Conservation (phyloP, 2,113 vertebrate genomes). For the Trogon surrucura region DNA sequence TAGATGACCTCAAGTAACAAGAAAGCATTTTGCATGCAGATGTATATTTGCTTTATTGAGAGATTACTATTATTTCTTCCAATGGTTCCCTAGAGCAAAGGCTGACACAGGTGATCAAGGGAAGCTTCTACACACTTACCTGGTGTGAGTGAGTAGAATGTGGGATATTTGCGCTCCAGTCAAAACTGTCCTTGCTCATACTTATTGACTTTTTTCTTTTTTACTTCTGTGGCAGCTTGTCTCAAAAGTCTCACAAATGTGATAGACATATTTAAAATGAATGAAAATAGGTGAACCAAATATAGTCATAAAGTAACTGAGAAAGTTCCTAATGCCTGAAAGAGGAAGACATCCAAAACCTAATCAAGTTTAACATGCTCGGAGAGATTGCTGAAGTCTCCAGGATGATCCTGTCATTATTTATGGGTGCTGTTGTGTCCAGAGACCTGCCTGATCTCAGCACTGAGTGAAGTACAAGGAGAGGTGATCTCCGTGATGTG, state of each 20-base stretch:
- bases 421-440: background rate
- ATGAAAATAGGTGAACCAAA: background rate
- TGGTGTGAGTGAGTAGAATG: background rate
- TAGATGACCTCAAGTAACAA: background rate
- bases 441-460: background rate
- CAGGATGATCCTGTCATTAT: background rate
- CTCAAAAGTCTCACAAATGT: background rate
- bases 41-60: background rate
- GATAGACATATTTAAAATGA: background rate
- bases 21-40: background rate
- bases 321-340: background rate
- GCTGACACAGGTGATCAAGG: background rate
- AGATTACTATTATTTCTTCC: background rate
- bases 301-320: background rate
- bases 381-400: background rate
- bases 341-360: background rate
- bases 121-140: background rate
- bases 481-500: background rate
- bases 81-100: background rate
- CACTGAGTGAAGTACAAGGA: background rate
- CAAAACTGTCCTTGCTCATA: background rate
- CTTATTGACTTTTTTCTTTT: background rate
- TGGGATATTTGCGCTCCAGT: background rate
- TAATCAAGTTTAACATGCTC: background rate
- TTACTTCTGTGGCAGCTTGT: background rate